Base-by-base conservation (phyloP, 2,888 invertebrate species). In the Rhimphoctona megacephalus region DNA sequence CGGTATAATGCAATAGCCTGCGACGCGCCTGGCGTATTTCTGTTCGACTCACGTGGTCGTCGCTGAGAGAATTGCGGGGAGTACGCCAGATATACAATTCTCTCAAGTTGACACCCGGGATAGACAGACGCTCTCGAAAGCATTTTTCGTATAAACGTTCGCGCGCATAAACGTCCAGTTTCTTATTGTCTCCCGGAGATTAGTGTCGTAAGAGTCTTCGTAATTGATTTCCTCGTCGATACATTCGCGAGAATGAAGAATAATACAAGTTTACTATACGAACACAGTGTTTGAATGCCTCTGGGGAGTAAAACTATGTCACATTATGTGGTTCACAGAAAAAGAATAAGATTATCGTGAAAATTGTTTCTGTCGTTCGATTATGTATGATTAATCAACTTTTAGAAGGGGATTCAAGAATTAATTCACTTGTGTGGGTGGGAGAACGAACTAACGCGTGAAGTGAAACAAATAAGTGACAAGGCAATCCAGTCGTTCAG, bases 11-110 rank as follows among this genome's bases (percentile, higher is more conserved):
- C 36, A 22, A 19, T 25, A 54, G 81, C 6, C 64, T 66, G 73
- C 43, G 70, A 46, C 54, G 17, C 11, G 33, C 54, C 81, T 69
- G 81, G 76, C 81, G 74, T 76, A 81, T 74, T 81, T 81, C 54
- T 66, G 64, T 22, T 74, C 4, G 52, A 57, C 74, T 80, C 74
- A 46, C 80, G 72, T 72, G 80, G 17, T 80, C 61, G 43, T 39
- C 49, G 43, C 54, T 36, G 54, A 43, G 54, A n/a, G 79, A 79
- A 69, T 57, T 70, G 64, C 70, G 83, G 85, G 85, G 83, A 83
- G 22, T 79, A 70, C 52, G 83, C 86, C 81, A 86, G 86, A 80
- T 83, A 67, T 46, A 69, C 61, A 46, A 39, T 30, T 61, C 61
- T 14, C 30, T 61, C 61, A 49, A 54, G 0, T 52, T 36, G 49